phyloP scores from a whole-genome alignment of 2,113 vertebrate genomes.

The Prochilodus magdalenae region DNA sequence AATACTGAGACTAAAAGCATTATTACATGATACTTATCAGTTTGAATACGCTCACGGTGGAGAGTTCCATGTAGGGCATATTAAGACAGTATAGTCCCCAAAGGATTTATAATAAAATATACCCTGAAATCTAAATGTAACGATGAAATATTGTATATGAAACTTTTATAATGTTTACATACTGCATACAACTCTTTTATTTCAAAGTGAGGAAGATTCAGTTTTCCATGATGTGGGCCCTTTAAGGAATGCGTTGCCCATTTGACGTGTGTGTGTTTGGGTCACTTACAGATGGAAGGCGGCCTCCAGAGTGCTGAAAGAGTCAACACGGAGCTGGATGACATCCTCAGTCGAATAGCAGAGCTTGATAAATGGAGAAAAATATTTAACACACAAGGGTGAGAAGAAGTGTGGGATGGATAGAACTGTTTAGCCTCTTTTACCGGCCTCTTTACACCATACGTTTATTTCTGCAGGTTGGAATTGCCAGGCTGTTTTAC shows the following conservation, averaged over 20 bases:
- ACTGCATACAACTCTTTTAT: too few species aligned
- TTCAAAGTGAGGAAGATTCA: too few species aligned
- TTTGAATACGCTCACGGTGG: too few species aligned
- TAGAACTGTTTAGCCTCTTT: background rate
- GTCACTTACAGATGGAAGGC: constrained; percentile 58
- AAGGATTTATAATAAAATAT: too few species aligned
- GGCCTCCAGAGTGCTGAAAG: constrained; percentile 23
- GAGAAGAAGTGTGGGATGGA: constrained; percentile 50
- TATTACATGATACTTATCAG: too few species aligned
- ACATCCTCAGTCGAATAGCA: constrained; percentile 73
- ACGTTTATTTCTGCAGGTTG: constrained; percentile 70
- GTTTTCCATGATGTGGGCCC: too few species aligned
- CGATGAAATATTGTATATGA: too few species aligned
- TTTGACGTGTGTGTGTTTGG: constrained; percentile 3
- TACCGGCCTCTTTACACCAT: background rate
- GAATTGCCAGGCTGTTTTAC: constrained; percentile 55
- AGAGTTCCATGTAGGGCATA: too few species aligned
- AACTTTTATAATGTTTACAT: too few species aligned
- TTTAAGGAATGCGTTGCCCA: background rate
- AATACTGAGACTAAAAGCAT: too few species aligned
- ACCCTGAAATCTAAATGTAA: too few species aligned
- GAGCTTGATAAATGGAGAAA: constrained; percentile 79
- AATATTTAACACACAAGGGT: constrained; percentile 77
- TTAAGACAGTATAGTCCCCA: too few species aligned
- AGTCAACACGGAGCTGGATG: constrained; percentile 63